Evolutionary conservation across 1,140 invertebrate genomes (phyloP), one percentile per base, ranked within the genome.

Genomic region (Heliothis virescens): DNA sequence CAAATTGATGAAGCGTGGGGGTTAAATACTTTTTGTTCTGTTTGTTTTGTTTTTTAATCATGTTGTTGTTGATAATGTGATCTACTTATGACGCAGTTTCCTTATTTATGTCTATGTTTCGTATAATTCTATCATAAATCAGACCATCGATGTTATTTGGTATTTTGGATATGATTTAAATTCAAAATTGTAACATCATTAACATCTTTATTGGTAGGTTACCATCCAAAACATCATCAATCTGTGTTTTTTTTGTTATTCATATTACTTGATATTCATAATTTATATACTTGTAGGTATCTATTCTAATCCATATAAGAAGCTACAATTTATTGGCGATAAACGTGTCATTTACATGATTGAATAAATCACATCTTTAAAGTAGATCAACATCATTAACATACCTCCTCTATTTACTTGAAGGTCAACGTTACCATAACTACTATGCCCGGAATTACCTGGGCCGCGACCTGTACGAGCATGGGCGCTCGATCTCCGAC

Each of bases 401-500:
- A 21, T 63, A 9, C 5, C 7, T 41, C 11, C 1, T n/a, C 21
- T 53, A 52, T 15, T 48, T 69, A 9, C 12, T 48, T 52, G 10
- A 65, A 92, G 91, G 84, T 62, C 87, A 92, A 84, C 91, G 91
- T 3, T 93, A 93, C 81, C 89, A 87, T 82, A 92, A 93, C 75
- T 92, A 92, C 81, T 82, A 89, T 26, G 84, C 87, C 3, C 85
- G 90, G 0, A 83, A 86, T 34, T 90, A 92, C 83, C 83, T 85
- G 47, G 90, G 89, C 7, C 86, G 88, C 9, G 90, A 92, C 60
- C 79, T 93, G 5, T 94, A 91, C 83, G 91, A 92, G 72, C 85
- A 94, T 21, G 93, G 93, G 0, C 87, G 89, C 2, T 94, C 92
- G n/a, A 91, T 94, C 29, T 93, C 92, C 29, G 92, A 94, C 67